Conservation (phyloP, 2,888 invertebrate species). For the Sarcophaga caerulescens region DNA sequence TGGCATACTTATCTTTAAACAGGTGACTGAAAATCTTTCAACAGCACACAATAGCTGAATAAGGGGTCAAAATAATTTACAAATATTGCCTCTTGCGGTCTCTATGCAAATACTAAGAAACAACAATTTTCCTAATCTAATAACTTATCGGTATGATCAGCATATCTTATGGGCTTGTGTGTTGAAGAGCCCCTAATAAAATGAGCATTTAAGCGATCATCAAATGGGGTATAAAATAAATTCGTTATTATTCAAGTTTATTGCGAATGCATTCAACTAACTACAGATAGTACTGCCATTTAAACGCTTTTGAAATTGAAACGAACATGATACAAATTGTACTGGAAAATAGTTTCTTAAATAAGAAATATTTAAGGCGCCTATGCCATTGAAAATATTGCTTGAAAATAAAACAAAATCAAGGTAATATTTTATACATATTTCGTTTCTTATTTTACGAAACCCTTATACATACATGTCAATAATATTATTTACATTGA, state of each 20-base stretch:
- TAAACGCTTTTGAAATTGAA: too few species aligned
- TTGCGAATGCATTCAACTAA: background rate
- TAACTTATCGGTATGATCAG: background rate
- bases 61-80: too few species aligned
- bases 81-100: too few species aligned
- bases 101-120: background rate
- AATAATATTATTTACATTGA: slow-evolving; percentile 20
- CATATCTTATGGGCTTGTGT: background rate
- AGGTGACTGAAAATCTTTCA: too few species aligned
- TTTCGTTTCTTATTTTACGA: too few species aligned
- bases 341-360: slow-evolving; percentile 22
- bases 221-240: slow-evolving; percentile 5
- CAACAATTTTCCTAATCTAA: background rate
- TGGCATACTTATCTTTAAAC: too few species aligned
- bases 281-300: background rate
- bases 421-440: slow-evolving; percentile 48
- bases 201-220: slow-evolving; percentile 10
- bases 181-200: background rate
- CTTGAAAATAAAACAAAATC: slow-evolving; percentile 20
- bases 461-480: slow-evolving; percentile 5
- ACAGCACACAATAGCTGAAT: too few species aligned
- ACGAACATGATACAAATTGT: slow-evolving; percentile 8
- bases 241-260: background rate
- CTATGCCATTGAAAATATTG: slow-evolving; percentile 50
- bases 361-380: slow-evolving; percentile 45